Evolutionary conservation across 2,888 invertebrate genomes (phyloP).

Genomic region (Xylocampa areola): DNA sequence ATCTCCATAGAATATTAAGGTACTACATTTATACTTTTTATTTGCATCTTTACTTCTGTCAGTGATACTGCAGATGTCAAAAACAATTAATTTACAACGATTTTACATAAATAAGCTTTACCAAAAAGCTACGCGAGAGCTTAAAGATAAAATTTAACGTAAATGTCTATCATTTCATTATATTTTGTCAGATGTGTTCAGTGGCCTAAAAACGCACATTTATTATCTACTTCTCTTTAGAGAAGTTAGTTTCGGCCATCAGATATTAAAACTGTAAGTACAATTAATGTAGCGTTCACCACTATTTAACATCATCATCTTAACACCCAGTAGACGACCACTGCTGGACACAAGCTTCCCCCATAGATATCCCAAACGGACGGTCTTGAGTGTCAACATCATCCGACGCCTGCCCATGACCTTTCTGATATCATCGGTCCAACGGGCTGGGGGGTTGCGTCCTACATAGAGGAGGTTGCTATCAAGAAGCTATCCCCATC

Average conservation of each 20-base stretch:
- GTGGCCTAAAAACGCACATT: not conserved
- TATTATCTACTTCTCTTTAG: slow-evolving; percentile 8
- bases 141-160: slow-evolving; percentile 13
- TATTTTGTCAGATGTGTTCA: slow-evolving; percentile 5
- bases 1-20: too few species aligned
- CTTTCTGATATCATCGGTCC: too few species aligned
- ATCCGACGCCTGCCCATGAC: too few species aligned
- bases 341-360: too few species aligned
- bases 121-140: slow-evolving; percentile 5
- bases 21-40: not conserved
- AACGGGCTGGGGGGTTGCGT: too few species aligned
- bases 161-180: slow-evolving; percentile 19
- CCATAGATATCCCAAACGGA: too few species aligned
- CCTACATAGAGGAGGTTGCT: too few species aligned
- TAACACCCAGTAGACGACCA: too few species aligned
- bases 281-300: not conserved
- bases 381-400: too few species aligned
- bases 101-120: slow-evolving; percentile 8
- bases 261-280: slow-evolving; percentile 8
- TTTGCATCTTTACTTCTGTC: slow-evolving; percentile 14
- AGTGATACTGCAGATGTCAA: slow-evolving; percentile 18
- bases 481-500: too few species aligned
- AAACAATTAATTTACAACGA: slow-evolving; percentile 5
- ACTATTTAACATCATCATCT: too few species aligned
- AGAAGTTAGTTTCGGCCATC: not conserved